phyloP scores from a whole-genome alignment of 2,797 vertebrate genomes.

The Phrynocephalus guinanensis region DNA sequence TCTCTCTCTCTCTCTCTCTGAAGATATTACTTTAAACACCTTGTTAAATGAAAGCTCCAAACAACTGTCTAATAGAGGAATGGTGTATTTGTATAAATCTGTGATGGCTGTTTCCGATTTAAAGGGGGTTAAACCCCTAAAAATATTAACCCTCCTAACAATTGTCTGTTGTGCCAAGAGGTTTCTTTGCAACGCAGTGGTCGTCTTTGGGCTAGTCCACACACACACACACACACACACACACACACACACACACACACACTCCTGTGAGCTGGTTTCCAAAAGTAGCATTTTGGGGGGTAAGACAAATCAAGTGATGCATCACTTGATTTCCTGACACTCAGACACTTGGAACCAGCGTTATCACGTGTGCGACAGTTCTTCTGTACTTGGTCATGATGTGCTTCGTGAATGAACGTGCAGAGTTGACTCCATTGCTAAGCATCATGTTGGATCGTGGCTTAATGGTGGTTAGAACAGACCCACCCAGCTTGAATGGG shows the following conservation, averaged over 20 bases:
- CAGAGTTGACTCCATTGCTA: not conserved
- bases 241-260: no score
- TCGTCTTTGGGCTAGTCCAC: conserved; percentile 49
- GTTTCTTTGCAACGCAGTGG: conserved; percentile 78
- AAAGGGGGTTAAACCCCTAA: not conserved
- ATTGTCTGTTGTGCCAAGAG: conserved; percentile 76
- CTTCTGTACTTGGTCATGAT: not conserved
- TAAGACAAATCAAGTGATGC: not conserved
- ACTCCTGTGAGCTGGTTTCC: not conserved
- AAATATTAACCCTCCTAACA: conserved; percentile 60
- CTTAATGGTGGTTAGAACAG: not conserved
- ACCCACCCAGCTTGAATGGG: not conserved
- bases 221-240: not conserved
- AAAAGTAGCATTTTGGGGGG: not conserved
- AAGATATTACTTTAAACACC: conserved; percentile 37
- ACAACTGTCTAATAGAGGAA: conserved; percentile 12
- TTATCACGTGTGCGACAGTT: not conserved
- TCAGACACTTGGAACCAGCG: not conserved
- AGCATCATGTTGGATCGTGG: not conserved
- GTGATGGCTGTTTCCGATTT: conserved; percentile 42
- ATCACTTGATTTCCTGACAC: not conserved
- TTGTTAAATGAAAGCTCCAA: conserved; percentile 35
- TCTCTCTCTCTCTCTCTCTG: conserved; percentile 43
- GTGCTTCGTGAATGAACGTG: not conserved
- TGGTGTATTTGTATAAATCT: conserved; percentile 70